A percentile compares a stretch with the other conserved stretches of the same genome.
These are phyloP conservation scores for Hyphantria cunea DNA, from an alignment of 1,140 invertebrate species.

Conservation along the genomic window DNA sequence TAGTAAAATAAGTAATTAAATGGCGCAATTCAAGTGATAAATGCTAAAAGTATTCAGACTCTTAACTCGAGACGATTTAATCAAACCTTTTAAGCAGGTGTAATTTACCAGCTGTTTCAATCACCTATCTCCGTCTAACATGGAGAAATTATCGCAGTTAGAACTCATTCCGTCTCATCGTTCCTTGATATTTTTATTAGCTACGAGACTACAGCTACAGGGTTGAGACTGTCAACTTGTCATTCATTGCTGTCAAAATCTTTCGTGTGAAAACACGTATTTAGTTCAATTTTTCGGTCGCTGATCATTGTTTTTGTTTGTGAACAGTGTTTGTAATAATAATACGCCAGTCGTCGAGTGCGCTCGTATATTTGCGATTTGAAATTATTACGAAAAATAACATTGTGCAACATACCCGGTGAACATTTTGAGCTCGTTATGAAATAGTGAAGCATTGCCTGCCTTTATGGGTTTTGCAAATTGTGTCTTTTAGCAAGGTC, in stretches of 20 bases:
- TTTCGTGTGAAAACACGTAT: constrained; percentile 45
- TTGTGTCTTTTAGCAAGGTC: constrained; percentile 59
- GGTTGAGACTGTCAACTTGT: constrained; percentile 13
- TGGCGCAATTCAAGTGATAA: too few species aligned
- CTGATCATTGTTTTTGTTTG: constrained; percentile 73
- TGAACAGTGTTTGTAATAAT: constrained; percentile 44
- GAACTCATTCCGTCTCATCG: background rate
- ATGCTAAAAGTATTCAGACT: too few species aligned
- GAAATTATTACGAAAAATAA: constrained; percentile 43
- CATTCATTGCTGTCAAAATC: constrained; percentile 65
- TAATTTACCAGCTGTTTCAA: background rate
- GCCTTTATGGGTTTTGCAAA: constrained; percentile 51
- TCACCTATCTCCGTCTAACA: background rate
- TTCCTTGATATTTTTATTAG: too few species aligned
- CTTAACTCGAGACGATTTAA: background rate
- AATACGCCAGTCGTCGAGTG: constrained; percentile 42
- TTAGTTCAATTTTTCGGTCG: constrained; percentile 49
- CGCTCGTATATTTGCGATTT: constrained; percentile 33
- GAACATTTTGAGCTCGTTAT: constrained; percentile 36
- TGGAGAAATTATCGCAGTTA: background rate
- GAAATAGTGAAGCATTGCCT: constrained; percentile 42
- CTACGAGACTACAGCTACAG: too few species aligned
- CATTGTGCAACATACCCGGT: constrained; percentile 50
- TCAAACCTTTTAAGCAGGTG: background rate
- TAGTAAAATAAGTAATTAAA: too few species aligned